Base-by-base conservation (phyloP, 2,113 vertebrate genomes). In the Serilophus lunatus region DNA sequence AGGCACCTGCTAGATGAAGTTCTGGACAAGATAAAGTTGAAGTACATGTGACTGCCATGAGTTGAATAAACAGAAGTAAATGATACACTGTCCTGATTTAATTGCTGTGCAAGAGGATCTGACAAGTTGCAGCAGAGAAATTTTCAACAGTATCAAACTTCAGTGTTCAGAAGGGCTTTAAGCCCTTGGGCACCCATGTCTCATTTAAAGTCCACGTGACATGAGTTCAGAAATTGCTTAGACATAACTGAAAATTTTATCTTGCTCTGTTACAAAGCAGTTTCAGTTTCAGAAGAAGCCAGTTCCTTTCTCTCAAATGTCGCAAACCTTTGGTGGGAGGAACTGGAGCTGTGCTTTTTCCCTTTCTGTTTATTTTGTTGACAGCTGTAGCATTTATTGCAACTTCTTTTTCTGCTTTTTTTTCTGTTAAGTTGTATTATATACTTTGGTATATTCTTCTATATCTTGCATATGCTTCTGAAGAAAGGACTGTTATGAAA, bases 401-500 rank as follows among this genome's bases (percentile, higher is more conserved):
- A 97, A 93, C 93, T 96, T 96, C 93, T 96, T 97, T 59, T 59
- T 54, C 68, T 88, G 49, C 16, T 45, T 71, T 78, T 64, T 64
- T 82, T 64, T 82, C 72, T 82, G 89, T 94, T 94, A 96, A 97
- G 91, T 96, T 97, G 61, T 86, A 85, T 98, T 97, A 86, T 95
- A 81, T 97, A 90, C 88, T 97, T 94, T 87, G 90, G 97, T 94
- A 90, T 97, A 95, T 35, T 47, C 13, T 84, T 95, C 94, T 96
- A 86, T 96, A 84, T 95, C 92, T 95, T 96, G 95, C 97, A 93
- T 97, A 93, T 96, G 93, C 96, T 96, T 88, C 96, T 90, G 96
- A 97, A 97, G 97, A 97, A 96, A 96, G 94, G 91, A 98, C 96
- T 97, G 96, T 97, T 98, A 95, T 92, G 92, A 97, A 98, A 97